Percentiles rank a stretch among this genome's conserved stretches.
Conservation (phyloP, 2,113 vertebrate species). For the Dipodomys merriami region DNA sequence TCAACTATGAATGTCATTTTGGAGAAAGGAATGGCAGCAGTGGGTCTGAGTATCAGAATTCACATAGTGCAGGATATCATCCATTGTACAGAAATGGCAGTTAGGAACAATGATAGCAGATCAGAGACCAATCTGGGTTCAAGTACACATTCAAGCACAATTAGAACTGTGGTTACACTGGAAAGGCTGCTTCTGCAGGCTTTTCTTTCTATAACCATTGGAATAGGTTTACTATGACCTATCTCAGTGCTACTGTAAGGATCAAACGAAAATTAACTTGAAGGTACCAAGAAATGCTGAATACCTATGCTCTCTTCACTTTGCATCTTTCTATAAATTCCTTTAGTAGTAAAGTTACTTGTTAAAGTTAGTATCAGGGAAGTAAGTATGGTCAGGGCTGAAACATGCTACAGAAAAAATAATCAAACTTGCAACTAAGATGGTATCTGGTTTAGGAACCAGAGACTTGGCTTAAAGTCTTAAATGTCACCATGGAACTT, state of each 20-base stretch:
- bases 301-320: not conserved
- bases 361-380: not conserved
- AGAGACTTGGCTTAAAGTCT: not conserved
- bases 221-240: not conserved
- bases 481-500: not conserved
- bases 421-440: not conserved
- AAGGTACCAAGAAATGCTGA: conserved; percentile 8
- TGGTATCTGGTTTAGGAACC: not conserved
- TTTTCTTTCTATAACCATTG: not conserved
- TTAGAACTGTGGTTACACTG: not conserved
- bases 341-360: not conserved
- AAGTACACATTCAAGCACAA: not conserved
- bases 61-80: not conserved
- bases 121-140: not conserved
- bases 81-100: no score
- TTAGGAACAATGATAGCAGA: no score
- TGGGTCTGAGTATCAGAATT: not conserved
- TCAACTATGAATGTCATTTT: conserved; percentile 35
- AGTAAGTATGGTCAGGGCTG: not conserved
- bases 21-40: conserved; percentile 18
- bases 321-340: not conserved
- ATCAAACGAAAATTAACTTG: conserved; percentile 29
- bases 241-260: not conserved
- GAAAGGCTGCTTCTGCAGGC: conserved; percentile 23
- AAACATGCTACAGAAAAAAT: not conserved